Conservation (phyloP, 2,113 vertebrate genomes). For the Ceyx margarethae region DNA sequence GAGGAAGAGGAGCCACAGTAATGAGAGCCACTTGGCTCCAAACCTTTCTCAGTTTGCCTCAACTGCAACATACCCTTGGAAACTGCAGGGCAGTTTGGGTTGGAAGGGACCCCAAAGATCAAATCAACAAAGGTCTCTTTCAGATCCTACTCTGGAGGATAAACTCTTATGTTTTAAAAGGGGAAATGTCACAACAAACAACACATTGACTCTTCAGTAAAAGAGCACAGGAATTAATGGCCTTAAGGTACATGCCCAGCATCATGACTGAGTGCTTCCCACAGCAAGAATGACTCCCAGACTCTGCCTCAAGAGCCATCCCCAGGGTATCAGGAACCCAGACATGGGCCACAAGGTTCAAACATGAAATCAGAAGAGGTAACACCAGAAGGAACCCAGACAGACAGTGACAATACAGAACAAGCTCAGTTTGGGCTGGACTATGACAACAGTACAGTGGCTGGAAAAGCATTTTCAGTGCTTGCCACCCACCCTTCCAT, state of each 20-base stretch:
- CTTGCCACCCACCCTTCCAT: rapidly evolving
- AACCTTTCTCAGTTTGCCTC: neutral
- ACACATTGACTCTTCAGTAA: neutral
- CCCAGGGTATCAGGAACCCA: neutral
- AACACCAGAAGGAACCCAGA: neutral
- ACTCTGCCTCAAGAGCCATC: neutral
- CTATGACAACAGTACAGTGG: neutral
- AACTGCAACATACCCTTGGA: rapidly evolving
- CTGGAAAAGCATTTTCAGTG: neutral
- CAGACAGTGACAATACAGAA: neutral
- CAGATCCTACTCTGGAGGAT: neutral
- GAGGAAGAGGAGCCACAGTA: neutral
- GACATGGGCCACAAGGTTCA: neutral
- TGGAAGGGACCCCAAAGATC: neutral
- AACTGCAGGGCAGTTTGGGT: neutral
- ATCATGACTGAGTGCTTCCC: neutral
- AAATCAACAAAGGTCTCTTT: neutral
- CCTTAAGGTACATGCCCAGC: neutral
- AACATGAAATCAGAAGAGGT: neutral
- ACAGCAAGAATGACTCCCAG: neutral
- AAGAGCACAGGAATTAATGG: neutral
- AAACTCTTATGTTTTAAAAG: neutral
- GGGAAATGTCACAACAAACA: neutral
- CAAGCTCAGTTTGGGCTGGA: neutral
- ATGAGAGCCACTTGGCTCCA: neutral